Conservation (phyloP, 2,888 invertebrate species). For the Microctonus aethiopoides region DNA sequence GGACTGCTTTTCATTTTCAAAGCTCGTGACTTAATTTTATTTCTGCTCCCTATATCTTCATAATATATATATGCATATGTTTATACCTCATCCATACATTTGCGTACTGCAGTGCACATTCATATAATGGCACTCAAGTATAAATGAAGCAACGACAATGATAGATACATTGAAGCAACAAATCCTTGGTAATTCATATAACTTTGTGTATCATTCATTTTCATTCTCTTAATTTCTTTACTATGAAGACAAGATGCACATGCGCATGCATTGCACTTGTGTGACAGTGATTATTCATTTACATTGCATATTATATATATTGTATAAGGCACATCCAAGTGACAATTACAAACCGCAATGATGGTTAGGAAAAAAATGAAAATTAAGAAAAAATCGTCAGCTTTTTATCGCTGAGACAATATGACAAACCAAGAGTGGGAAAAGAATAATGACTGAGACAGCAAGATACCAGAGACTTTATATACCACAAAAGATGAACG, state of each 20-base stretch:
- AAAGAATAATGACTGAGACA: not conserved
- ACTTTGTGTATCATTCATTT: slow-evolving; percentile 11
- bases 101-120: not conserved
- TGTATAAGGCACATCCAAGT: not conserved
- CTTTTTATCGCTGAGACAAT: slow-evolving; percentile 1
- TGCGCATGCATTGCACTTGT: not conserved
- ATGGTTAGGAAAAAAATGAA: not conserved
- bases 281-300: not conserved
- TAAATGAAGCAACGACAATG: slow-evolving; percentile 27
- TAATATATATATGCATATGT: not conserved
- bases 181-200: slow-evolving; percentile 18
- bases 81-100: slow-evolving; percentile 17
- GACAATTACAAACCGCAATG: slow-evolving; percentile 20
- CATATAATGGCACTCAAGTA: slow-evolving; percentile 29
- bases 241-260: not conserved
- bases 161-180: slow-evolving; percentile 12
- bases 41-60: not conserved
- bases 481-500: not conserved
- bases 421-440: not conserved
- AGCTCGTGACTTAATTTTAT: slow-evolving; percentile 1
- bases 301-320: not conserved
- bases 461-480: not conserved
- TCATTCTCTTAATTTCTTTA: not conserved
- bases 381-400: slow-evolving; percentile 13
- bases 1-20: slow-evolving; percentile 14